phyloP scores from a whole-genome alignment of 2,113 vertebrate species.

The Saccopteryx leptura region DNA sequence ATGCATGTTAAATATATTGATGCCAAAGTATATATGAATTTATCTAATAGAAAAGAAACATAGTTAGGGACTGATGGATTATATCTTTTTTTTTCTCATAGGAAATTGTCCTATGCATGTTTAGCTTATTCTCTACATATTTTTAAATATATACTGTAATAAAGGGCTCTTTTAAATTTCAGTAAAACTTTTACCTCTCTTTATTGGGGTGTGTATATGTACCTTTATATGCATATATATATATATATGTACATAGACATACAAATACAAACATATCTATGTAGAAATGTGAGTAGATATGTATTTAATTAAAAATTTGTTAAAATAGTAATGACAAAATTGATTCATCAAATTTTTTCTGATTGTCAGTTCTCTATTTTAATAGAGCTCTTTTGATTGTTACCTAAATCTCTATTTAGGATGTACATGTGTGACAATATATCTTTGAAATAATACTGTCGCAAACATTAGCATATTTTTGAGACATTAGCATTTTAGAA shows the following conservation, averaged over 20 bases:
- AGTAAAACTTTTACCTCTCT: not conserved
- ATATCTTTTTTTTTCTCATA: not conserved
- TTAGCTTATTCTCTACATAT: not conserved
- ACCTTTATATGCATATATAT: not conserved
- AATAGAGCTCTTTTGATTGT: not conserved
- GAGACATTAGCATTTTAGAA: conserved; percentile 60
- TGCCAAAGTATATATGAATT: conserved; percentile 13
- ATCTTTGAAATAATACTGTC: conserved; percentile 56
- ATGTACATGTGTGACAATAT: not conserved
- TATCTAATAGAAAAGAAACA: conserved; percentile 19
- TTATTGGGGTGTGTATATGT: not conserved
- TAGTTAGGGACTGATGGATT: not conserved
- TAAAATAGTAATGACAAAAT: conserved; percentile 55
- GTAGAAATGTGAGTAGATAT: conserved; percentile 10
- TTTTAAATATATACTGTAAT: not conserved
- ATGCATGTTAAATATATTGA: conserved; percentile 39
- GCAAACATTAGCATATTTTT: conserved; percentile 55
- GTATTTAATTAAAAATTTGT: conserved; percentile 45
- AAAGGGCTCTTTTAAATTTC: not conserved
- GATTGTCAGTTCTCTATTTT: conserved; percentile 15
- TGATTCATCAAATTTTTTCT: not conserved
- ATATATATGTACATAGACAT: not conserved
- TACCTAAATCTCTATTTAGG: conserved; percentile 32
- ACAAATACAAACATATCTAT: not conserved
- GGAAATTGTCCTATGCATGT: not conserved